Percentiles rank a stretch among this genome's conserved stretches.
Conservation (phyloP, 2,888 invertebrate species). For the Lysandra bellargus region DNA sequence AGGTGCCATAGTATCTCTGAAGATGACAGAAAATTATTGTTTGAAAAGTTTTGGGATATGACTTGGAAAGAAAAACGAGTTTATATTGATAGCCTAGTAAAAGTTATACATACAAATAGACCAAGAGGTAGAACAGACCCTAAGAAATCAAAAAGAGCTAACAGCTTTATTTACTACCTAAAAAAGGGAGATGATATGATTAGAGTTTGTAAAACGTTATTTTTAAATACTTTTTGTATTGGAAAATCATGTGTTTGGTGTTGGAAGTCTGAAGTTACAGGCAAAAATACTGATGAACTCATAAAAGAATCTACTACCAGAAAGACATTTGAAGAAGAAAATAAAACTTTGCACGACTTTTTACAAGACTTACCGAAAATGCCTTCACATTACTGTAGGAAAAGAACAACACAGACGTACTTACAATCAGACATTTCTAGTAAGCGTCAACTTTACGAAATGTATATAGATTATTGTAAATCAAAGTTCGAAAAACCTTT, state of each 20-base stretch:
- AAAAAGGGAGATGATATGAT: slow-evolving; percentile 32
- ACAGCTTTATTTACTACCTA: slow-evolving; percentile 32
- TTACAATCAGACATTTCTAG: slow-evolving; percentile 28
- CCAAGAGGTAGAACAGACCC: slow-evolving; percentile 37
- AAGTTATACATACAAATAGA: slow-evolving; percentile 36
- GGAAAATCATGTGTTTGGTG: slow-evolving; percentile 34
- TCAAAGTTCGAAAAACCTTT: slow-evolving; percentile 24
- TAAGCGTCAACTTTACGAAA: slow-evolving; percentile 28
- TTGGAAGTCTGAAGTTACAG: slow-evolving; percentile 30
- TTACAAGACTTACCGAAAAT: slow-evolving; percentile 28
- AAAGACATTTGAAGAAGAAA: slow-evolving; percentile 24
- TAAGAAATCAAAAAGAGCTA: slow-evolving; percentile 33
- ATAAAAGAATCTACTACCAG: slow-evolving; percentile 14
- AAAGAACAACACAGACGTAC: slow-evolving; percentile 31
- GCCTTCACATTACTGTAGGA: slow-evolving; percentile 31
- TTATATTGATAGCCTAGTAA: slow-evolving; percentile 36
- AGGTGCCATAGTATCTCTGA: slow-evolving; percentile 35
- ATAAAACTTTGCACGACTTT: slow-evolving; percentile 18
- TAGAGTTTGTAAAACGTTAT: slow-evolving; percentile 33
- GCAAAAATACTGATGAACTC: slow-evolving; percentile 28
- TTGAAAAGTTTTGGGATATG: slow-evolving; percentile 35
- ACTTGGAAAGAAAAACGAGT: slow-evolving; percentile 36
- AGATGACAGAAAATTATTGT: slow-evolving; percentile 35
- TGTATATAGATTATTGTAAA: slow-evolving; percentile 32
- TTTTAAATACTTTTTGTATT: slow-evolving; percentile 31